These are phyloP conservation scores for Oreortyx pictus DNA, from an alignment of 2,797 vertebrate genomes.

Conservation along the genomic window DNA sequence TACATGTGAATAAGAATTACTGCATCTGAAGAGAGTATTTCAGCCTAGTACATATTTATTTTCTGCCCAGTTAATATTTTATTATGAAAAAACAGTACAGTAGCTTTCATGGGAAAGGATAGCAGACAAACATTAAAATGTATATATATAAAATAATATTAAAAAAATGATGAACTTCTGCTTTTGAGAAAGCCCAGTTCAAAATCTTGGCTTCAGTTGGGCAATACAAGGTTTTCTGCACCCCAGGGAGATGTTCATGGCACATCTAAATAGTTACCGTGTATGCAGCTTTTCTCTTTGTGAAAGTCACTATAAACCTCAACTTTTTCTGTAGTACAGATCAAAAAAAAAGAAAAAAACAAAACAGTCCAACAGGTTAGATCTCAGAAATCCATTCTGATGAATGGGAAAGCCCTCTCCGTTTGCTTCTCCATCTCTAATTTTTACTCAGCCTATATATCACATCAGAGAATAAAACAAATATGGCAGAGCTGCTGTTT, in stretches of 20 bases:
- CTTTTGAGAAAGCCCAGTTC: background rate
- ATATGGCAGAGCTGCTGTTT: background rate
- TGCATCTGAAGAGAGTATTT: background rate
- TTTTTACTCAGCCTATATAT: background rate
- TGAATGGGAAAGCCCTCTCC: background rate
- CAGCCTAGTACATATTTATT: background rate
- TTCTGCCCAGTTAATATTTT: background rate
- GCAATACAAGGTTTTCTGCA: background rate
- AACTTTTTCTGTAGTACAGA: background rate
- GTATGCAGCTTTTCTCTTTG: background rate
- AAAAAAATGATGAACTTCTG: background rate
- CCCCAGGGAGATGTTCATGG: background rate
- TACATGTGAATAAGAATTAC: background rate
- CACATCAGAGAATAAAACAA: background rate
- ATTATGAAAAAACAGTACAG: background rate
- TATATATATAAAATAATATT: background rate
- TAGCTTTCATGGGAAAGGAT: background rate
- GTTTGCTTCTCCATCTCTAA: background rate
- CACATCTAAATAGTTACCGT: fast-evolving
- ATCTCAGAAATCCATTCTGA: background rate
- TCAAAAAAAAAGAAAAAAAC: background rate
- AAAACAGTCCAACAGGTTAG: background rate
- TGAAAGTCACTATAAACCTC: background rate
- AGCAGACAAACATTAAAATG: background rate
- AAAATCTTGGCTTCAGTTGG: background rate